Conservation (phyloP, 2,113 vertebrate species). For the Marmota flaviventris region DNA sequence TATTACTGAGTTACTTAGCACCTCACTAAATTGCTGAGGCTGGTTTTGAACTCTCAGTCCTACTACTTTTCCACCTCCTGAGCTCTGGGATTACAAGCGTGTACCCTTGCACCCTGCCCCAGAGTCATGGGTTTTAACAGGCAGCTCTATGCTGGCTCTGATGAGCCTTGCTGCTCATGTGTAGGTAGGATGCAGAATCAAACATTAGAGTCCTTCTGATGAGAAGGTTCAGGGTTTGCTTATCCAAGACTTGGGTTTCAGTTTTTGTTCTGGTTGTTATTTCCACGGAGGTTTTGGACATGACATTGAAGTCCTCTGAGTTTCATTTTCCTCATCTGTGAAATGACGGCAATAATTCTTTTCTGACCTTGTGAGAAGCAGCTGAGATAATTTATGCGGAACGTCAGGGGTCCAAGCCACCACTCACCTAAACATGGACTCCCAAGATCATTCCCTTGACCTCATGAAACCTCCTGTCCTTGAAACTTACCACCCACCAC, state of each 20-base stretch:
- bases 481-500: not conserved
- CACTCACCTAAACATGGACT: not conserved
- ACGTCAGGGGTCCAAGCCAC: not conserved
- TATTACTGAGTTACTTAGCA: too few relatives aligned
- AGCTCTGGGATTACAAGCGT: too few relatives aligned
- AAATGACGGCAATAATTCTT: not conserved
- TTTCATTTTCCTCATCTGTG: not conserved
- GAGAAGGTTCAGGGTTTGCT: conserved; percentile 63
- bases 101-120: too few relatives aligned
- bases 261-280: not conserved
- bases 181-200: not conserved
- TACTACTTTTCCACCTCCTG: too few relatives aligned
- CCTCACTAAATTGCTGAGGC: too few relatives aligned
- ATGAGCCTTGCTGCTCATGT: not conserved
- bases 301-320: not conserved
- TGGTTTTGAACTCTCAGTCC: too few relatives aligned
- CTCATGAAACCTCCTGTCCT: not conserved
- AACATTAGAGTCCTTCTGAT: not conserved
- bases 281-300: not conserved
- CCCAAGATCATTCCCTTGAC: not conserved
- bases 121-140: not conserved
- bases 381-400: not conserved
- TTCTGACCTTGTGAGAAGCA: not conserved
- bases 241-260: not conserved
- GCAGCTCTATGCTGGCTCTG: not conserved